Evolutionary conservation across 2,888 invertebrate species (phyloP), one percentile per base, ranked within the genome.

Genomic region (Dryococelus australis): DNA sequence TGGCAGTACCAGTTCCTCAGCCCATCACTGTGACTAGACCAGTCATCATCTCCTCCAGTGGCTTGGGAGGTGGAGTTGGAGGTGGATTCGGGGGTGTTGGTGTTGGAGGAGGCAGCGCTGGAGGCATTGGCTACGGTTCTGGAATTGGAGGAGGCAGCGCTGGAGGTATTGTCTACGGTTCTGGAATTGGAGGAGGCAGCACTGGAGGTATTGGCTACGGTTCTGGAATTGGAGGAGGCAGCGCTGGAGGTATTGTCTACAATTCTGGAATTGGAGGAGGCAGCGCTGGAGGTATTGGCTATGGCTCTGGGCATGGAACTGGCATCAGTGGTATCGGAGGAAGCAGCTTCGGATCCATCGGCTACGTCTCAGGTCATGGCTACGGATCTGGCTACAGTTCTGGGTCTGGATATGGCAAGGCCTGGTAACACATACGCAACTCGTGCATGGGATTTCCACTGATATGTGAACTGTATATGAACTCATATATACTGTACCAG

Each of bases 1-100:
- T 65, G 10, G 65, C 87, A 16, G 87, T 87, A 27, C 43, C 47
- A 13, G 84, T 87, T 9, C 84, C 65, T 65, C 65, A 65, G 65
- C 65, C 65, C n/a, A n/a, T n/a, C n/a, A n/a, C n/a, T n/a, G n/a
- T n/a, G n/a, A n/a, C n/a, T n/a, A n/a, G n/a, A n/a, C 85, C 85
- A 65, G 53, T 53, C 16, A 13, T 53, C 28, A 53, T 51, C 78
- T 26, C 65, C 9, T 28, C 53, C 6, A 20, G 53, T 28, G 65
- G 78, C 28, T 24, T 16, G n/a, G 53, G n/a, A 4, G 53, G 28
- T 27, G 53, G 53, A 26, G n/a, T n/a, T n/a, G n/a, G n/a, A n/a
- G n/a, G n/a, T n/a, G n/a, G n/a, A n/a, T n/a, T n/a, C n/a, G n/a
- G n/a, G n/a, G n/a, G n/a, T n/a, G n/a, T n/a, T n/a, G n/a, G n/a